These are phyloP conservation scores for Trypoxylus dichotomus DNA, from an alignment of 1,140 invertebrate species.

Conservation along the genomic window DNA sequence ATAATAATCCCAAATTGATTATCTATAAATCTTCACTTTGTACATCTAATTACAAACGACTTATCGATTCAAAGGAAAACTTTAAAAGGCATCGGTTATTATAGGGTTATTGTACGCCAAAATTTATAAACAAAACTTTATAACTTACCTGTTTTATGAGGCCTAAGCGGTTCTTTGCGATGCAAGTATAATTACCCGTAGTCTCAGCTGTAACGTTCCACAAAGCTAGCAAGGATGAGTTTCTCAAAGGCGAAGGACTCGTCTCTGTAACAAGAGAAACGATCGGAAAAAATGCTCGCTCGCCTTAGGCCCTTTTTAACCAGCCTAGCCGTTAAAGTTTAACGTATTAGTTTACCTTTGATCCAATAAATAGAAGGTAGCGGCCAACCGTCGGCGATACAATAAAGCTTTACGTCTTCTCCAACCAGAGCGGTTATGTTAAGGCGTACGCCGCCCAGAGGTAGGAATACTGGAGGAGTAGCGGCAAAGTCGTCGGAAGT, in stretches of 20 bases:
- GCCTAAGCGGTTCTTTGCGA: slow-evolving; percentile 76
- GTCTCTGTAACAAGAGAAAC: slow-evolving; percentile 38
- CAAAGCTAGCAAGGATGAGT: slow-evolving; percentile 40
- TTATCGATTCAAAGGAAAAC: too few relatives aligned
- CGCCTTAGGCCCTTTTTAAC: not conserved
- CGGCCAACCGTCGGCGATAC: slow-evolving; percentile 46
- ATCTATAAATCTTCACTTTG: too few relatives aligned
- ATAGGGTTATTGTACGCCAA: too few relatives aligned
- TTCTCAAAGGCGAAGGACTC: slow-evolving; percentile 36
- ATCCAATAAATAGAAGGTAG: slow-evolving; percentile 47
- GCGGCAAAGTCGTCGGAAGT: slow-evolving; percentile 8
- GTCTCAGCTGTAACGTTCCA: slow-evolving; percentile 48
- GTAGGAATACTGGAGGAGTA: slow-evolving; percentile 43
- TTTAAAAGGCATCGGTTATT: too few relatives aligned
- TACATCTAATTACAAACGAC: too few relatives aligned
- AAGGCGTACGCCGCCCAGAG: slow-evolving; percentile 37
- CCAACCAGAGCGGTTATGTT: slow-evolving; percentile 43
- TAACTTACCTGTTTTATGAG: slow-evolving; percentile 17
- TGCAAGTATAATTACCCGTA: slow-evolving; percentile 74
- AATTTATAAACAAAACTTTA: not conserved
- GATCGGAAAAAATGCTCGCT: not conserved
- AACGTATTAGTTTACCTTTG: slow-evolving; percentile 39
- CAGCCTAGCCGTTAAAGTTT: not conserved
- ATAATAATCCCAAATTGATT: too few relatives aligned
- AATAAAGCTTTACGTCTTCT: slow-evolving; percentile 42